phyloP scores from a whole-genome alignment of 2,113 vertebrate genomes.

The Bostrychus sinensis region DNA sequence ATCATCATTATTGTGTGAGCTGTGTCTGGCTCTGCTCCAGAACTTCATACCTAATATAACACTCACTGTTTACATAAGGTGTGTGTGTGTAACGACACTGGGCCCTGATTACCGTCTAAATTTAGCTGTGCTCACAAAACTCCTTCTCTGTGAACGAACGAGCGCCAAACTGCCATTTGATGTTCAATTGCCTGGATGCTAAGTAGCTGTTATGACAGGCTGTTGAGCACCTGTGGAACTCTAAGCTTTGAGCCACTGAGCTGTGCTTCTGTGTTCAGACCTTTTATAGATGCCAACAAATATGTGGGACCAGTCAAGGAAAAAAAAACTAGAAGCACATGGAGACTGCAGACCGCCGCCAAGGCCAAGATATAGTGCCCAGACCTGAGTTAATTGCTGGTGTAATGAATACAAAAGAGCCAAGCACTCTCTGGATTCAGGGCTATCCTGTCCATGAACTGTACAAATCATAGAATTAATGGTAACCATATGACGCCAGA shows the following conservation, averaged over 20 bases:
- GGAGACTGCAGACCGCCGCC: too few species aligned
- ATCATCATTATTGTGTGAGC: conserved; percentile 29
- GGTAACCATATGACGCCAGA: too few species aligned
- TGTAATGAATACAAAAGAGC: too few species aligned
- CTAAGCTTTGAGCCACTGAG: conserved; percentile 18
- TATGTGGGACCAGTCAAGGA: background rate
- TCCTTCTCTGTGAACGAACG: conserved; percentile 31
- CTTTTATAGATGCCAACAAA: conserved; percentile 12
- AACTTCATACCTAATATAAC: conserved; percentile 18
- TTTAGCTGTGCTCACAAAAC: conserved; percentile 27
- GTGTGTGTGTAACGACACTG: conserved; percentile 41
- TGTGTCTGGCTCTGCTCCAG: conserved; percentile 34
- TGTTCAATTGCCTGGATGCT: conserved; percentile 40
- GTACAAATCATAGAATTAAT: too few species aligned
- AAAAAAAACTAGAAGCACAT: too few species aligned
- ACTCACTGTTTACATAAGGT: conserved; percentile 38
- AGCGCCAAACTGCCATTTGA: conserved; percentile 30
- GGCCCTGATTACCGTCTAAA: conserved; percentile 38
- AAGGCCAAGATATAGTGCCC: too few species aligned
- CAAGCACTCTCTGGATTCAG: too few species aligned
- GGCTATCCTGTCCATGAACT: too few species aligned
- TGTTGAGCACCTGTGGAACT: conserved; percentile 43
- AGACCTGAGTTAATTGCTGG: too few species aligned
- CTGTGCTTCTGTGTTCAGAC: conserved; percentile 13
- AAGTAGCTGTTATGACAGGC: conserved; percentile 47